These are phyloP conservation scores for Jaculus jaculus DNA, from an alignment of 2,113 vertebrate species.

Conservation along the genomic window DNA sequence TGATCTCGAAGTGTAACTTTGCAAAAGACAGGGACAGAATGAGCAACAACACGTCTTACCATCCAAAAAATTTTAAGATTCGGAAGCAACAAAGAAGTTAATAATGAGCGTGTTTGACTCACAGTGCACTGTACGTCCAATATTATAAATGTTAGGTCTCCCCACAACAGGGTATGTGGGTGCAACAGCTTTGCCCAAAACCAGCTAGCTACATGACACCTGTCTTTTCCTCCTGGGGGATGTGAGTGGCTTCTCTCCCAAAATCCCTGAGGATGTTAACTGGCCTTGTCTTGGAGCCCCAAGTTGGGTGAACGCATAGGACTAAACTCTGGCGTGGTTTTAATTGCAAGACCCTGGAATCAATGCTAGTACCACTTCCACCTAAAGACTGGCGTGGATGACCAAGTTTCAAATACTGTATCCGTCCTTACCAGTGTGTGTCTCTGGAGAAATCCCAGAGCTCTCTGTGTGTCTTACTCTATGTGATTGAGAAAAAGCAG, in stretches of 20 bases:
- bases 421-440: neutral
- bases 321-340: neutral
- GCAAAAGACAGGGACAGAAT: constrained; percentile 53
- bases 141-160: neutral
- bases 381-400: neutral
- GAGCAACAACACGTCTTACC: constrained; percentile 29
- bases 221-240: neutral
- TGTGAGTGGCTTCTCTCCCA: neutral
- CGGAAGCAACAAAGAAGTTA: constrained; percentile 50
- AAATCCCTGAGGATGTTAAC: neutral
- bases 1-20: constrained; percentile 71
- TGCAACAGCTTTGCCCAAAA: neutral
- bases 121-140: neutral
- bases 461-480: neutral
- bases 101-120: neutral
- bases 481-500: neutral
- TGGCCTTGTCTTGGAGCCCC: neutral
- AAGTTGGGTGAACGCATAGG: neutral
- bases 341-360: neutral
- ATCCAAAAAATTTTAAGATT: neutral
- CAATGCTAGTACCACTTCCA: neutral
- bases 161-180: too few species aligned
- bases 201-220: too few species aligned
- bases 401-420: neutral
- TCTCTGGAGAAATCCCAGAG: neutral